phyloP scores from a whole-genome alignment of 2,113 vertebrate species.

The Protobothrops mucrosquamatus region DNA sequence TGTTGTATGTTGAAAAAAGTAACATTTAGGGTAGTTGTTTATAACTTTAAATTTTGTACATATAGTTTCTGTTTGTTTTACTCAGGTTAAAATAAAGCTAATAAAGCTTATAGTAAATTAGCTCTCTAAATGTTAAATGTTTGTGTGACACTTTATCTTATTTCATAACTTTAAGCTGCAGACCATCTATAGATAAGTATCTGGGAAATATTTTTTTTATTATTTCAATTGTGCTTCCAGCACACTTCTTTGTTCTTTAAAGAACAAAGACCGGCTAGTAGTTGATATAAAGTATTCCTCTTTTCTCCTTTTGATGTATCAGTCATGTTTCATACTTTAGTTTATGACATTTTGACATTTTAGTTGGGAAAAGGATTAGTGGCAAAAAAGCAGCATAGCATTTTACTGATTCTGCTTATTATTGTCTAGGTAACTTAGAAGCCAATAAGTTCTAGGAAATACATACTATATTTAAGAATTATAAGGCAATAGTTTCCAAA shows the following conservation, averaged over 20 bases:
- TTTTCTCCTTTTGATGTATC: background rate
- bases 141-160: background rate
- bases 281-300: background rate
- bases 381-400: background rate
- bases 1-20: slow-evolving; percentile 36
- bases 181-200: background rate
- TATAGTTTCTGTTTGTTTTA: background rate
- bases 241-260: no score
- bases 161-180: background rate
- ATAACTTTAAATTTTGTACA: slow-evolving; percentile 13
- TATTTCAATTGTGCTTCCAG: background rate
- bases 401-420: background rate
- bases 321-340: background rate
- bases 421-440: background rate
- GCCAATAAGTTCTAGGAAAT: background rate
- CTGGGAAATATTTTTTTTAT: background rate
- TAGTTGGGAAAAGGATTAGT: background rate
- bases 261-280: background rate
- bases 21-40: slow-evolving; percentile 41
- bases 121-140: background rate
- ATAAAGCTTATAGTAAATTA: background rate
- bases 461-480: background rate
- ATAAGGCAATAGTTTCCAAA: background rate
- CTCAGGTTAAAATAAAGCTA: background rate
- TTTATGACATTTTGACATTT: background rate